A percentile compares a stretch with the other conserved stretches of the same genome.
phyloP scores from a whole-genome alignment of 2,888 invertebrate species.

The Cetonia aurata region DNA sequence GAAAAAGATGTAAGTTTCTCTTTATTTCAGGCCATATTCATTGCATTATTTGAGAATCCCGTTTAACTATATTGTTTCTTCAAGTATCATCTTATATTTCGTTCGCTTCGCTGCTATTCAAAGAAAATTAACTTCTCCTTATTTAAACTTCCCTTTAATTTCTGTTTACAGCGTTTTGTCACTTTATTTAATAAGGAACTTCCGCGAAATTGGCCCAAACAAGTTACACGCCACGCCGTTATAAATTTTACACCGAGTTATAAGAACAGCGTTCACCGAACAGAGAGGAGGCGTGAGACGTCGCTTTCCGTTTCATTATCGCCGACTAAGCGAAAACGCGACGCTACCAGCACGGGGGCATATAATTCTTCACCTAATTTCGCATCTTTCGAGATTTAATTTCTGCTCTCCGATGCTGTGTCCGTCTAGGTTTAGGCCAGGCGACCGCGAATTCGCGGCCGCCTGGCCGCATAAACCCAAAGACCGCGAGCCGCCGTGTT shows the following conservation, averaged over 20 bases:
- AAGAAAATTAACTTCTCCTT: too few relatives aligned
- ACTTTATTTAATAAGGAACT: slow-evolving; percentile 20
- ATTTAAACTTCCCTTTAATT: too few relatives aligned
- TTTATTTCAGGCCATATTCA: too few relatives aligned
- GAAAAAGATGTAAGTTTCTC: too few relatives aligned
- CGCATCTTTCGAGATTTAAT: slow-evolving; percentile 12
- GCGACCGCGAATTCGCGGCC: slow-evolving; percentile 7
- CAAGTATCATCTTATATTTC: too few relatives aligned
- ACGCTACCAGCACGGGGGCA: too few relatives aligned
- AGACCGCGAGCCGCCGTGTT: slow-evolving; percentile 13
- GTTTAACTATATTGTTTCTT: too few relatives aligned
- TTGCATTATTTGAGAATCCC: too few relatives aligned
- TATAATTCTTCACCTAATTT: slow-evolving; percentile 12
- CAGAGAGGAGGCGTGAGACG: neutral
- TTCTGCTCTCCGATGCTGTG: neutral
- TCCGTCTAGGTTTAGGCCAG: neutral
- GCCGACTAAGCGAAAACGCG: neutral
- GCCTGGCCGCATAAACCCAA: neutral
- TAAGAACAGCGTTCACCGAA: neutral
- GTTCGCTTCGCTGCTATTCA: too few relatives aligned
- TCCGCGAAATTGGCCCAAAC: slow-evolving; percentile 13
- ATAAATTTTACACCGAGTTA: slow-evolving; percentile 22
- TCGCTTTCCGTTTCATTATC: slow-evolving; percentile 15
- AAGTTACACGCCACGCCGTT: slow-evolving; percentile 4
- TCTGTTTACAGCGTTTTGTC: slow-evolving; percentile 5